phyloP scores from a whole-genome alignment of 2,797 vertebrate genomes.

The Lindbergichthys nudifrons region DNA sequence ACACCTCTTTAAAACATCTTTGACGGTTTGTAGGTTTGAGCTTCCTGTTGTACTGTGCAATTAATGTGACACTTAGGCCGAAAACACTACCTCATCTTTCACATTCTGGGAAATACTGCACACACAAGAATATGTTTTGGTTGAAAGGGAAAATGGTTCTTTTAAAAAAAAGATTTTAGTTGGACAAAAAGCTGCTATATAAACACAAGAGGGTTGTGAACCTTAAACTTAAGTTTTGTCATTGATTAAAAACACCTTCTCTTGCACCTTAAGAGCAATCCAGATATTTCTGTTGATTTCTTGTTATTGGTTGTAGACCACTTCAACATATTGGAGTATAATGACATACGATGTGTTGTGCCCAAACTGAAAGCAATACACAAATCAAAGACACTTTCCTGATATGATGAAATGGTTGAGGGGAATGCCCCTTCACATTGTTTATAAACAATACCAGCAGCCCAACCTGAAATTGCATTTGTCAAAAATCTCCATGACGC shows the following conservation, averaged over 20 bases:
- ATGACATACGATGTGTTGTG: not conserved
- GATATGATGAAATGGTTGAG: not conserved
- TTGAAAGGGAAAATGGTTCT: not conserved
- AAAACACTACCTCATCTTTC: not conserved
- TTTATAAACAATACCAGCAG: not conserved
- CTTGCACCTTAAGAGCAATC: no score
- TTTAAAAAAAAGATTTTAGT: no score
- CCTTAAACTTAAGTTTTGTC: not conserved
- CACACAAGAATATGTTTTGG: not conserved
- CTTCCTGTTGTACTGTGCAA: slow-evolving; percentile 3
- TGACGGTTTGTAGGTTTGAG: slow-evolving; percentile 9
- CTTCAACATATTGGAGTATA: not conserved
- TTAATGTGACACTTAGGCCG: not conserved
- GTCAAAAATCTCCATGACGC: not conserved
- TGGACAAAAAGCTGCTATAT: no score
- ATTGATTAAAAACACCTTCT: no score
- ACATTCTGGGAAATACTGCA: not conserved
- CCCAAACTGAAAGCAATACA: no score
- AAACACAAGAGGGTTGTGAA: no score
- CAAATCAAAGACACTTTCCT: not conserved
- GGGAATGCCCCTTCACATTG: not conserved
- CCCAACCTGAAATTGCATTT: not conserved
- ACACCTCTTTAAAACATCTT: not conserved
- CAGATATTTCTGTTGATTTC: not conserved
- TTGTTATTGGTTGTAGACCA: not conserved